Evolutionary conservation across 1,140 invertebrate species (phyloP).

Genomic region (Amyelois transitella): DNA sequence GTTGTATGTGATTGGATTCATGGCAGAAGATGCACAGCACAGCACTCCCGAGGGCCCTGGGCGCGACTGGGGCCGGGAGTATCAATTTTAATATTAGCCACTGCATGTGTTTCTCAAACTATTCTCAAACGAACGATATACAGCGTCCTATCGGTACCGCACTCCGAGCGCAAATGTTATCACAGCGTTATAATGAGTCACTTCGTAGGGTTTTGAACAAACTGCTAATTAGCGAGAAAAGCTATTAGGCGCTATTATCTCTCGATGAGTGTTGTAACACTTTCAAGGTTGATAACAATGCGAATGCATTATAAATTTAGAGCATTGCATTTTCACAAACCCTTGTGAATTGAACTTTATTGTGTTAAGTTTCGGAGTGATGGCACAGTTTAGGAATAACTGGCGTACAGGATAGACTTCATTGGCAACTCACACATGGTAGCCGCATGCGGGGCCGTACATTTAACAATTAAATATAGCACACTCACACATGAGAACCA

Average conservation of each 20-base stretch:
- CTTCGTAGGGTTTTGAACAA: slow-evolving; percentile 14
- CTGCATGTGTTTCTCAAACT: slow-evolving; percentile 53
- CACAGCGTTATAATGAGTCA: slow-evolving; percentile 12
- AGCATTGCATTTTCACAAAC: not conserved
- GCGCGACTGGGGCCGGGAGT: slow-evolving; percentile 63
- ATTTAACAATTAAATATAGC: slow-evolving; percentile 60
- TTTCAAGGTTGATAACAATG: slow-evolving; percentile 19
- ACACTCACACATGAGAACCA: slow-evolving; percentile 37
- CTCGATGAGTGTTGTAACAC: slow-evolving; percentile 13
- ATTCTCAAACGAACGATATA: not conserved
- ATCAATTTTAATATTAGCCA: slow-evolving; percentile 72
- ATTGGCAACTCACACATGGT: slow-evolving; percentile 68
- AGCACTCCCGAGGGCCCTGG: slow-evolving; percentile 51
- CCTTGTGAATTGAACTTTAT: slow-evolving; percentile 9
- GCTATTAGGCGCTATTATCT: slow-evolving; percentile 18
- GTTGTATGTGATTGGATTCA: slow-evolving; percentile 46
- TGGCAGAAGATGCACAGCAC: slow-evolving; percentile 44
- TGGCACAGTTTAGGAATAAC: slow-evolving; percentile 48
- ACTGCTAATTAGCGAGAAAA: slow-evolving; percentile 20
- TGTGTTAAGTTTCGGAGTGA: not conserved
- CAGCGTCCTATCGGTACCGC: slow-evolving; percentile 11
- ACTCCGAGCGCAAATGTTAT: slow-evolving; percentile 20
- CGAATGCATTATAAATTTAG: not conserved
- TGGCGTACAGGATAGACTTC: slow-evolving; percentile 55
- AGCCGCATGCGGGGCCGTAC: slow-evolving; percentile 47